Evolutionary conservation across 2,113 vertebrate species (phyloP).

Genomic region (Dasyurus viverrinus): DNA sequence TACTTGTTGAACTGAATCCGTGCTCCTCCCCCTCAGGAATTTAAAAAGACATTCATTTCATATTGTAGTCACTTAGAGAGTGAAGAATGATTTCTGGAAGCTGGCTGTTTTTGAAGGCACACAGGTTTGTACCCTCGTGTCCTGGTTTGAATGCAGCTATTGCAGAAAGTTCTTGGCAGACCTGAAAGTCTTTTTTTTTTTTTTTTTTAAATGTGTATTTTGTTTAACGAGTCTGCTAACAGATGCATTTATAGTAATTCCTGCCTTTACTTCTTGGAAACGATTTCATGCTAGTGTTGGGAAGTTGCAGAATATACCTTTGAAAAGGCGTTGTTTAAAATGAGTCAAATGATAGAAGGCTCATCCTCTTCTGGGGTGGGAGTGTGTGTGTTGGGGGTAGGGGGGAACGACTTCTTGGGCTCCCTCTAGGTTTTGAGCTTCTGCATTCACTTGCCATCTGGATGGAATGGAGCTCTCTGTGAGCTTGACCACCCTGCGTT

Average conservation of each 20-base stretch:
- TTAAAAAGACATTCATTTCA: constrained; percentile 57
- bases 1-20: constrained; percentile 45
- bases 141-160: constrained; percentile 37
- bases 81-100: constrained; percentile 52
- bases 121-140: constrained; percentile 48
- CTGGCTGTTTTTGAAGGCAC: not conserved
- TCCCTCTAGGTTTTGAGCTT: constrained; percentile 54
- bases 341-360: not conserved
- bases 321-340: constrained; percentile 46
- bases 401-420: not conserved
- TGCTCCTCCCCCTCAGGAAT: constrained; percentile 26
- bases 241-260: constrained; percentile 72
- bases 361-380: constrained; percentile 12
- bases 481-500: not conserved
- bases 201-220: constrained; percentile 64
- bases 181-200: constrained; percentile 10
- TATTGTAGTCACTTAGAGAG: constrained; percentile 52
- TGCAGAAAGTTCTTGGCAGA: constrained; percentile 3
- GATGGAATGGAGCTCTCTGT: constrained; percentile 46
- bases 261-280: constrained; percentile 68
- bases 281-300: constrained; percentile 62
- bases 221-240: constrained; percentile 59
- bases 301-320: constrained; percentile 53
- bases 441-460: constrained; percentile 57
- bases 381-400: not conserved